Evolutionary conservation across 2,888 invertebrate species (phyloP), one percentile per base, ranked within the genome.

Genomic region (Drosophila setosimentum): DNA sequence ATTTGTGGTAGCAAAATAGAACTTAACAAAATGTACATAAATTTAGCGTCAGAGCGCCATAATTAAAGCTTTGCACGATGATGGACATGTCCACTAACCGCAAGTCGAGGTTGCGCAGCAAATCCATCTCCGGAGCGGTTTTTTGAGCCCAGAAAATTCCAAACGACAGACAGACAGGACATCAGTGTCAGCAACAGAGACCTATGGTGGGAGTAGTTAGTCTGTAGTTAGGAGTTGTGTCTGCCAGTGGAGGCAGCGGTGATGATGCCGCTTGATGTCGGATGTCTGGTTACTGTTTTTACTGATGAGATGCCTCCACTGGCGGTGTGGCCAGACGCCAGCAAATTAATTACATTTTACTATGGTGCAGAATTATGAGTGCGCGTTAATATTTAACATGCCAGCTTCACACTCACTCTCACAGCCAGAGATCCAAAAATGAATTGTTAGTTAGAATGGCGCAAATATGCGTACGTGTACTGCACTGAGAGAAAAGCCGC

Each of bases 1-100:
- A 90, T 91, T 87, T 91, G 84, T 70, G 78, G 82, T 76, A 82
- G 64, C 67, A 76, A 77, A 87, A 82, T 75, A 78, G 76, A 91
- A 91, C 82, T 76, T 78, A 84, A 87, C 83, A 87, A 85, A 87
- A 91, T 90, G 87, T 89, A 80, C 90, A 91, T 87, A 88, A 91
- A 91, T 87, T 82, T 85, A 71, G 79, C 87, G 76, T 60, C 81
- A 72, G 71, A 64, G 82, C 76, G 54, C 64, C 80, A 91, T 91
- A 87, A 90, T 87, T 90, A 90, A 87, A 88, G 90, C 80, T 74
- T 84, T 77, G 66, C 85, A 76, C 60, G 76, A 68, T 88, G 86
- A 85, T 80, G 86, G 89, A 85, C 85, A 87, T 64, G 78, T 61
- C 51, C 71, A 70, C 59, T 80, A 78, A 88, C 89, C 73, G 66